phyloP scores from a whole-genome alignment of 2,113 vertebrate genomes.

The Myocastor coypus region DNA sequence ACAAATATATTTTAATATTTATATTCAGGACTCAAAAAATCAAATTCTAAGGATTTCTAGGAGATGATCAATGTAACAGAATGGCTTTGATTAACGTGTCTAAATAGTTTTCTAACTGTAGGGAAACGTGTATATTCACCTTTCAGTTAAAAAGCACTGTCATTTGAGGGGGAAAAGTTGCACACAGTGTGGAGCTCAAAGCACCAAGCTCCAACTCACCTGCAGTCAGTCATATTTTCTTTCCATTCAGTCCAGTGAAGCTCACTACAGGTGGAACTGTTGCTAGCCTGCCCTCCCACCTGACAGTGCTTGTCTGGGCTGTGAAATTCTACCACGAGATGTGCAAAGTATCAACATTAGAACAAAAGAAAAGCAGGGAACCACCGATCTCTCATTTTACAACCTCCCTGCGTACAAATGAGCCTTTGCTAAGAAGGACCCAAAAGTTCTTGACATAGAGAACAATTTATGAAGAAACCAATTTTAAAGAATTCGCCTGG shows the following conservation, averaged over 20 bases:
- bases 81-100: not conserved
- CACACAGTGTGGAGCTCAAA: not conserved
- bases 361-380: not conserved
- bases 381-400: not conserved
- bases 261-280: not conserved
- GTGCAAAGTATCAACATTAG: slow-evolving; percentile 30
- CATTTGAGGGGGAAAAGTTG: not conserved
- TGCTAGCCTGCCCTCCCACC: not conserved
- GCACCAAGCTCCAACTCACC: not conserved
- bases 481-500: not conserved
- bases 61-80: not conserved
- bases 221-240: not conserved
- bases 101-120: not conserved
- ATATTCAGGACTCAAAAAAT: slow-evolving; percentile 33
- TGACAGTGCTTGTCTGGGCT: slow-evolving; percentile 1
- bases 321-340: not conserved
- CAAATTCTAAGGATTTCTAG: not conserved
- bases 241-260: slow-evolving; percentile 55
- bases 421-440: not conserved
- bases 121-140: not conserved
- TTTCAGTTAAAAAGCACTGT: slow-evolving; percentile 52
- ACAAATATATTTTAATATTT: slow-evolving; percentile 3
- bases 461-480: not conserved
- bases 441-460: not conserved
- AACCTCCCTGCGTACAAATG: not conserved